These are phyloP conservation scores for Buathra laborator DNA, from an alignment of 2,888 invertebrate species.

Conservation along the genomic window DNA sequence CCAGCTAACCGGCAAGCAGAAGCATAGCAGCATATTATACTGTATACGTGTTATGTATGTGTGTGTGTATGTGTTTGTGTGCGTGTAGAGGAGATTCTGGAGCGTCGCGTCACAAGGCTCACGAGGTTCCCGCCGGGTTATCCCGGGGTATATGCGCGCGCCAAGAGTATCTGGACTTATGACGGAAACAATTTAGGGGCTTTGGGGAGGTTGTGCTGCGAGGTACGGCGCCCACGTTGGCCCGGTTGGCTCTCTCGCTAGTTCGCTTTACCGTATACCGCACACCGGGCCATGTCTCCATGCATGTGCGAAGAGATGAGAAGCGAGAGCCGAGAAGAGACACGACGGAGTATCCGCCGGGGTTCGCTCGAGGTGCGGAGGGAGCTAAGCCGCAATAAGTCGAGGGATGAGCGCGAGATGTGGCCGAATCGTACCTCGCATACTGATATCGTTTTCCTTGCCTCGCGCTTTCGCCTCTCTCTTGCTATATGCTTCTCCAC, in stretches of 20 bases:
- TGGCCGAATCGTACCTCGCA: constrained; percentile 85
- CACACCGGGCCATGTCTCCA: neutral
- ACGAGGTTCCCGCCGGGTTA: constrained; percentile 77
- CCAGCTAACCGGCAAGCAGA: constrained; percentile 69
- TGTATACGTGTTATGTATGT: neutral
- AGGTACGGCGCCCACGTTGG: constrained; percentile 46
- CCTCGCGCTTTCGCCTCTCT: constrained; percentile 44
- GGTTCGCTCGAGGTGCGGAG: constrained; percentile 70
- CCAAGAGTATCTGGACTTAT: constrained; percentile 85
- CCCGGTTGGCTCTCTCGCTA: constrained; percentile 43
- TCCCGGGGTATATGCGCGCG: constrained; percentile 79
- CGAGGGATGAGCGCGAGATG: constrained; percentile 85
- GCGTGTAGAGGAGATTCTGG: constrained; percentile 32
- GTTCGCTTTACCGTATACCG: constrained; percentile 31
- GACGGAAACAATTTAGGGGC: constrained; percentile 85
- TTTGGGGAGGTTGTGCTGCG: constrained; percentile 75
- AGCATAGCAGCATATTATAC: constrained; percentile 54
- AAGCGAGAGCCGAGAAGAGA: constrained; percentile 45
- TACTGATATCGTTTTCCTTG: constrained; percentile 83
- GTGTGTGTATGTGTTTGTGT: neutral
- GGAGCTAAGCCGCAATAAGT: constrained; percentile 85
- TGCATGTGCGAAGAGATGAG: constrained; percentile 42
- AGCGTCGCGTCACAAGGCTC: constrained; percentile 69
- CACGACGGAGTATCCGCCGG: constrained; percentile 66
- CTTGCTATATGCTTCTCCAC: constrained; percentile 7